phyloP scores from a whole-genome alignment of 2,888 invertebrate genomes.

The Osedax frankpressi region DNA sequence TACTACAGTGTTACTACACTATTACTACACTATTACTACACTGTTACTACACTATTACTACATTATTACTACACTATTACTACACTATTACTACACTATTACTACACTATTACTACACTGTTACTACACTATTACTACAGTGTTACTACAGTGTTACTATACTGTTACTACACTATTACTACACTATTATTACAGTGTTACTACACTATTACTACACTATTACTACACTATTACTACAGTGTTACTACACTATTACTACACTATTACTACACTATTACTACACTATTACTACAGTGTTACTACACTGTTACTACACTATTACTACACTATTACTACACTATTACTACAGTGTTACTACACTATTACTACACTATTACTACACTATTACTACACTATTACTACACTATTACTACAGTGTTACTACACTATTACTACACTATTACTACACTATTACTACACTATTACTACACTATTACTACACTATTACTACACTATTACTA shows the following conservation, averaged over 20 bases:
- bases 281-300: background rate
- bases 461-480: background rate
- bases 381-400: background rate
- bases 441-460: background rate
- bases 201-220: background rate
- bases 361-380: background rate
- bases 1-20: no score
- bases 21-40: no score
- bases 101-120: background rate
- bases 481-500: background rate
- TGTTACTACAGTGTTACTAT: background rate
- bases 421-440: background rate
- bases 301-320: background rate
- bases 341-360: background rate
- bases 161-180: background rate
- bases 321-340: background rate
- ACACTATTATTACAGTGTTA: background rate
- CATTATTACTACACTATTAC: background rate
- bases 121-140: background rate
- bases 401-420: background rate
- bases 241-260: background rate
- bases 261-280: background rate
- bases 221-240: background rate
- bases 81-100: background rate
- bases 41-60: no score